phyloP scores from a whole-genome alignment of 2,113 vertebrate species.

The Elaphurus davidianus region DNA sequence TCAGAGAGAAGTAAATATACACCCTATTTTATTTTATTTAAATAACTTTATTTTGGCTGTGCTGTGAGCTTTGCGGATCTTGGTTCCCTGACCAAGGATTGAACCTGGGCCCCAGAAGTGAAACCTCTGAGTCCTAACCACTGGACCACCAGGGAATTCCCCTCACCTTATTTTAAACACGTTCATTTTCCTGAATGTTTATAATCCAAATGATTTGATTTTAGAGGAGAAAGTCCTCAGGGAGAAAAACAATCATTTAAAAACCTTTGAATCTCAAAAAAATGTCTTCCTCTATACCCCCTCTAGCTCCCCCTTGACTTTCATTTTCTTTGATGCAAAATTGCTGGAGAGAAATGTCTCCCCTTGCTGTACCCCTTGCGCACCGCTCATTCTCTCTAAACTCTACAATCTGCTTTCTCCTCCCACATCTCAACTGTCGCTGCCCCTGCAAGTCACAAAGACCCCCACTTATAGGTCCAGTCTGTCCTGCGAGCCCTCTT shows the following conservation, averaged over 20 bases:
- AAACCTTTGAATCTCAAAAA: neutral
- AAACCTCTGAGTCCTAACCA: neutral
- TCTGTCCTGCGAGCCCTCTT: neutral
- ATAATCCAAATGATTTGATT: neutral
- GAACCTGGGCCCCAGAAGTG: neutral
- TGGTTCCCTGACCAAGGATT: neutral
- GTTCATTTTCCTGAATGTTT: neutral
- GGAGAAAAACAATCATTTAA: neutral
- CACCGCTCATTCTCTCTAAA: neutral
- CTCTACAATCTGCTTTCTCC: neutral
- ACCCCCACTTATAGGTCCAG: neutral
- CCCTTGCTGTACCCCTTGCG: fast-evolving
- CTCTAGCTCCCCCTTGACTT: neutral
- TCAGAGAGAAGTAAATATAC: neutral
- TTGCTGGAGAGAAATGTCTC: neutral
- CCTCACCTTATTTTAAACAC: neutral
- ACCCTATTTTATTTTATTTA: neutral
- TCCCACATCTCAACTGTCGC: neutral
- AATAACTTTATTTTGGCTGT: neutral
- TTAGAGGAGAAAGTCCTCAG: neutral
- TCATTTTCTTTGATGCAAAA: neutral
- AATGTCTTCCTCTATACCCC: neutral
- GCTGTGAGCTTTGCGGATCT: neutral
- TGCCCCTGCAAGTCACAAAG: neutral
- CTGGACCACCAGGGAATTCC: neutral